These are phyloP conservation scores for Anastrepha ludens DNA, from an alignment of 1,140 invertebrate genomes.

Conservation along the genomic window DNA sequence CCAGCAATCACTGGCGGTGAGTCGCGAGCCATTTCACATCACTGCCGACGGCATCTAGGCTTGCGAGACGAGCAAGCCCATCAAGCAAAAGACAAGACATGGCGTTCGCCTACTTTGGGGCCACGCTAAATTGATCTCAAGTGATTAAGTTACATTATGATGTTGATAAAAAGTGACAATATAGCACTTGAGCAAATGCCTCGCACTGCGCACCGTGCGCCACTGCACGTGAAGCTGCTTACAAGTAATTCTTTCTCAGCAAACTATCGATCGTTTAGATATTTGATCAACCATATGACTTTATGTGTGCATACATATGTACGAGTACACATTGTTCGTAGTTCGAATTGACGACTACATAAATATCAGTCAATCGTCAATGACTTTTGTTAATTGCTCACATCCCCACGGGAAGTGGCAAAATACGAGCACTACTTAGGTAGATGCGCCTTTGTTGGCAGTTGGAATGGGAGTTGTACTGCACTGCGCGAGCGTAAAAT, in stretches of 20 bases:
- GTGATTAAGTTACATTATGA: conserved; percentile 52
- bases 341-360: conserved; percentile 32
- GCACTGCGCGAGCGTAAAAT: conserved; percentile 19
- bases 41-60: conserved; percentile 9
- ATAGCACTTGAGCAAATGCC: conserved; percentile 38
- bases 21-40: conserved; percentile 35
- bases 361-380: conserved; percentile 21
- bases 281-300: neutral
- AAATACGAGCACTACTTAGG: neutral
- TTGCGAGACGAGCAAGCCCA: neutral
- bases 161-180: conserved; percentile 51
- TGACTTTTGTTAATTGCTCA: conserved; percentile 48
- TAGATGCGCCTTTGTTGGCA: neutral
- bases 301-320: neutral
- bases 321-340: neutral
- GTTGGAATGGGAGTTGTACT: neutral
- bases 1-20: conserved; percentile 30
- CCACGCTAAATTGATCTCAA: conserved; percentile 33
- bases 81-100: neutral
- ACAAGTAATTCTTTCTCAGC: neutral
- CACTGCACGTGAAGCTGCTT: neutral
- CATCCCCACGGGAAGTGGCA: conserved; percentile 43
- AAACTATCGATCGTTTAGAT: neutral
- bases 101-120: conserved; percentile 30
- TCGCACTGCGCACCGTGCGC: neutral